phyloP scores from a whole-genome alignment of 2,113 vertebrate species.

The Calidris pugnax region DNA sequence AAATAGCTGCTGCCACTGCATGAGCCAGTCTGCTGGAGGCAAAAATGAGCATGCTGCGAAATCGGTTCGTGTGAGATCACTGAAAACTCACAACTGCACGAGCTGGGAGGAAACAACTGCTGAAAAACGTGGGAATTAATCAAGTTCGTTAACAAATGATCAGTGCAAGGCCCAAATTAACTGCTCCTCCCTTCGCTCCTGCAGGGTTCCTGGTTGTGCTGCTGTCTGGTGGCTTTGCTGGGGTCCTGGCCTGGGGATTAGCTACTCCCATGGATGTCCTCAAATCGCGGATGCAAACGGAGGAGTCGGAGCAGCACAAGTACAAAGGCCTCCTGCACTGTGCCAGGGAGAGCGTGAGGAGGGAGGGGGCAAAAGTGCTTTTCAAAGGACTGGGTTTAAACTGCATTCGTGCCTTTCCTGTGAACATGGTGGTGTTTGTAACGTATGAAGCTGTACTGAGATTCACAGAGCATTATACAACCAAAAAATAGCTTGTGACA shows the following conservation, averaged over 20 bases:
- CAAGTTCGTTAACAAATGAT: background rate
- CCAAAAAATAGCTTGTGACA: background rate
- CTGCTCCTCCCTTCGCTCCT: background rate
- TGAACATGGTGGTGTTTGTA: slow-evolving; percentile 90
- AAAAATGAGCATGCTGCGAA: background rate
- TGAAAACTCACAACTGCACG: background rate
- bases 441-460: slow-evolving; percentile 82
- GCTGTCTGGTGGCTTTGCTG: slow-evolving; percentile 86
- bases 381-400: slow-evolving; percentile 88
- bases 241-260: slow-evolving; percentile 84
- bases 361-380: slow-evolving; percentile 83
- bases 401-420: slow-evolving; percentile 88
- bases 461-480: slow-evolving; percentile 50
- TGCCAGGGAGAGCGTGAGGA: slow-evolving; percentile 74
- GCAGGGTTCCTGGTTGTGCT: slow-evolving; percentile 81
- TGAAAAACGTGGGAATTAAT: background rate
- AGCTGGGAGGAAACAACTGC: background rate
- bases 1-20: background rate
- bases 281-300: slow-evolving; percentile 88
- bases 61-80: background rate
- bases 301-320: slow-evolving; percentile 72
- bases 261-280: slow-evolving; percentile 93
- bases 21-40: fast-evolving
- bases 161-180: background rate
- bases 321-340: slow-evolving; percentile 88